Evolutionary conservation across 2,797 vertebrate genomes (phyloP).

Genomic region (Acipenser transmontanus): DNA sequence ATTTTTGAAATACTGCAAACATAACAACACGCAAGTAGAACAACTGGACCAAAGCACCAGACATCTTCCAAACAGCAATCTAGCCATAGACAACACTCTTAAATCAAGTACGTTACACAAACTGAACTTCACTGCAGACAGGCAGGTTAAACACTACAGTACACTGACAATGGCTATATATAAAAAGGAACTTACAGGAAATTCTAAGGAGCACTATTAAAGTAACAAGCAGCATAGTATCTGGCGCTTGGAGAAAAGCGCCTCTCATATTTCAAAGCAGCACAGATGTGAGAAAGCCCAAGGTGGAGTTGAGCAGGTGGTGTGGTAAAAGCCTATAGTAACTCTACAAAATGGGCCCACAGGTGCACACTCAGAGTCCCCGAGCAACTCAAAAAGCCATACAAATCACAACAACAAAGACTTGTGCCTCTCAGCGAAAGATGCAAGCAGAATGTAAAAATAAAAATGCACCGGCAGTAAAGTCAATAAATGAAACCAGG

Average conservation of each 20-base stretch:
- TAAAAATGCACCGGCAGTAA: too few relatives aligned
- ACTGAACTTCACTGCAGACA: too few relatives aligned
- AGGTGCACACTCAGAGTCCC: slow-evolving; percentile 5
- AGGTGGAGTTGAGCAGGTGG: slow-evolving; percentile 46
- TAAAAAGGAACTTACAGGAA: slow-evolving; percentile 4
- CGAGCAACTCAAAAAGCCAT: neutral
- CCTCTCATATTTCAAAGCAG: slow-evolving; percentile 51
- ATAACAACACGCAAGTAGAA: neutral
- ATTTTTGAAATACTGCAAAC: too few relatives aligned
- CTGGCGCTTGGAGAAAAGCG: slow-evolving; percentile 4
- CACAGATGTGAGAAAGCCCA: slow-evolving; percentile 38
- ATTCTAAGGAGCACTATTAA: slow-evolving; percentile 2
- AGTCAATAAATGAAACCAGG: too few relatives aligned
- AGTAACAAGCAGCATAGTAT: slow-evolving; percentile 7
- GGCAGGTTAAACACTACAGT: neutral
- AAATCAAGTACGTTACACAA: too few relatives aligned
- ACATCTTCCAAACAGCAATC: too few relatives aligned
- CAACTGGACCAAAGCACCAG: too few relatives aligned
- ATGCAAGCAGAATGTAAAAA: neutral
- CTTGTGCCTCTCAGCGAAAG: neutral
- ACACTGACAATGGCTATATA: neutral
- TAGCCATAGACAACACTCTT: too few relatives aligned
- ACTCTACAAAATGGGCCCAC: slow-evolving; percentile 6
- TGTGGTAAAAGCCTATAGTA: slow-evolving; percentile 22
- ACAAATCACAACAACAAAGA: slow-evolving; percentile 6